Evolutionary conservation across 35 echinoderm and acorn worm species (phyloP), one percentile per base, ranked within the genome.

Genomic region (Chiridota heheva): DNA sequence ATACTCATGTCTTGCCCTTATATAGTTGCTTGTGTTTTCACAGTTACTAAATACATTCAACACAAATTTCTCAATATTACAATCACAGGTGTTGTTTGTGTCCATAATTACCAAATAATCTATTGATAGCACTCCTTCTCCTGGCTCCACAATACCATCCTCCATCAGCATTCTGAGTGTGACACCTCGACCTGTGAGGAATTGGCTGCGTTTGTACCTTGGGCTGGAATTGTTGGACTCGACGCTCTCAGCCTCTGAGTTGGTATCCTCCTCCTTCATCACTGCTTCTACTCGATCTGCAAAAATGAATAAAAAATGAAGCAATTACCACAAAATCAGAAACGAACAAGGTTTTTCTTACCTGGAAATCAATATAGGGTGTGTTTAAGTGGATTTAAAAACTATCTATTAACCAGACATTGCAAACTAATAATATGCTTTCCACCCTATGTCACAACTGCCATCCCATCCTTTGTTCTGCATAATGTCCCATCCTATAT

Each of bases 101-200:
- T n/a, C n/a, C n/a, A n/a, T n/a, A 30, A 40, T 43, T 79, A 97
- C 95, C 81, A 98, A 67, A 59, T 98, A 98, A 68, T 98, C 95
- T 57, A 98, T 91, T 22, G 95, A 85, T 20, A 98, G 70, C 47
- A 80, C 81, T 5, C 77, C 81, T 13, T 98, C 71, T n/a, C 95
- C 95, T 22, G 88, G 72, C 64, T 98, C 85, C 0, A 98, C 85
- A 25, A 98, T 82, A 38, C 89, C 89, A 82, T 98, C 95, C 42
- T 72, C 73, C 88, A 98, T 88, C 55, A 98, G 49, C 89, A 91
- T 98, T 40, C 85, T 65, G 2, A 98, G 85, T 5, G 95, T 91
- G 3, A 98, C 82, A 24, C 95, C 95, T 59, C 87, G 78, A 0
- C 95, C 95, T 0, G 95, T 98, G 2, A 98, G 73, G 13, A 92